Evolutionary conservation across 2,888 invertebrate genomes (phyloP), one percentile per base, ranked within the genome.

Genomic region (Scaptomyza tumidula): DNA sequence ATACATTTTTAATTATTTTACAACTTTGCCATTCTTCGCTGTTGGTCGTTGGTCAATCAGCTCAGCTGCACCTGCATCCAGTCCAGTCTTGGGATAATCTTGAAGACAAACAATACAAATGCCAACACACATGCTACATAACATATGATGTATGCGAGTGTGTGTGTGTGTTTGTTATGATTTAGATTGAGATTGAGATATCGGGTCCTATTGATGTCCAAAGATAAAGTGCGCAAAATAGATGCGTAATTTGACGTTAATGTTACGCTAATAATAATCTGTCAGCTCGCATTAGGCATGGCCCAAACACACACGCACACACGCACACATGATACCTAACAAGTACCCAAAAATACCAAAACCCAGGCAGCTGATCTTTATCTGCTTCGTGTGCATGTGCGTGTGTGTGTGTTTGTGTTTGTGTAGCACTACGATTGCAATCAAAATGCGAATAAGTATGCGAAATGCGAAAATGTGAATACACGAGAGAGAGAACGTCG

Each of bases 251-350:
- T 89, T 89, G 84, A 86, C 88, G 88, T 89, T 90, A 90, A 90
- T 90, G 90, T 86, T 87, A 86, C 89, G 89, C 89, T 88, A 88
- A 89, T 89, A 89, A 90, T 89, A 89, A 90, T 87, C 88, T 88
- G 84, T 90, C 90, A 89, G 88, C 82, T 81, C 77, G 75, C 79
- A 88, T 88, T 88, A 82, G 77, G 37, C 61, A 44, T 16, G 46
- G 53, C 57, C 54, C 58, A 49, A 14, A 64, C 24, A 24, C 24
- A 5, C 24, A 24, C 24, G 3, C 24, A 24, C 24, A 24, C 24
- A 24, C 24, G 3, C 24, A 24, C 24, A 24, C 3, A 24, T 3
- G 5, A 44, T 75, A 65, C 64, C 64, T 56, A 72, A 67, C 19
- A 19, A 46, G 31, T 19, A 41, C 35, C 62, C 71, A 39, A 39